Base-by-base conservation (phyloP, 2,888 invertebrate genomes). In the Lasioglossum malachurum region DNA sequence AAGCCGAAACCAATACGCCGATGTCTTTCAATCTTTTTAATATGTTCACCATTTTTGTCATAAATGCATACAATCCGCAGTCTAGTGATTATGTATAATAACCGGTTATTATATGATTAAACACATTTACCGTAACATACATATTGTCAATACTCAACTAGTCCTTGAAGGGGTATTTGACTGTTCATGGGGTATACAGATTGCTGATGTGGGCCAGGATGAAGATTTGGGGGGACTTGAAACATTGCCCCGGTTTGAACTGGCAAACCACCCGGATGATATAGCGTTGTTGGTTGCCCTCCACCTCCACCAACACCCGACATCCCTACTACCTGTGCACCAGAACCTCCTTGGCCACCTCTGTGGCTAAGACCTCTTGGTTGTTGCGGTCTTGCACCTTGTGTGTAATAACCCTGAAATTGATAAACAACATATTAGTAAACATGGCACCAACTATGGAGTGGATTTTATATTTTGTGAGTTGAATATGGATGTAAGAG, bases 321-420 rank as follows among this genome's bases (percentile, higher is more conserved):
- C 83, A 93, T 91, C 83, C 94, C 93, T 35, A 93, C 93, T 14
- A 95, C 93, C 44, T 94, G 93, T 84, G 93, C 93, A 44, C 92
- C 92, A 16, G 92, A 92, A 44, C 93, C 91, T 4, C 93, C 93
- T 82, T 94, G 95, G 75, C 92, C 92, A 67, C 91, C 91, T 87
- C 95, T 93, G 82, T 95, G 95, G 80, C 85, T 92, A 41, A 95
- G 88, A 83, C 92, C 92, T 83, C 95, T 92, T 35, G 93, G 91
- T 75, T 93, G 94, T 83, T 94, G 94, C 4, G 93, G 92, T 86
- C 95, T 93, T 14, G 93, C 92, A 77, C 92, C 93, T 60, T 92
- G 38, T 85, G 82, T 84, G 83, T 93, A 95, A 86, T 93, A 95
- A 79, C 89, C 90, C 93, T 91, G 74, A 12, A 75, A 87, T 80